Conservation (phyloP, 2,113 vertebrate species). For the Euleptes europaea region DNA sequence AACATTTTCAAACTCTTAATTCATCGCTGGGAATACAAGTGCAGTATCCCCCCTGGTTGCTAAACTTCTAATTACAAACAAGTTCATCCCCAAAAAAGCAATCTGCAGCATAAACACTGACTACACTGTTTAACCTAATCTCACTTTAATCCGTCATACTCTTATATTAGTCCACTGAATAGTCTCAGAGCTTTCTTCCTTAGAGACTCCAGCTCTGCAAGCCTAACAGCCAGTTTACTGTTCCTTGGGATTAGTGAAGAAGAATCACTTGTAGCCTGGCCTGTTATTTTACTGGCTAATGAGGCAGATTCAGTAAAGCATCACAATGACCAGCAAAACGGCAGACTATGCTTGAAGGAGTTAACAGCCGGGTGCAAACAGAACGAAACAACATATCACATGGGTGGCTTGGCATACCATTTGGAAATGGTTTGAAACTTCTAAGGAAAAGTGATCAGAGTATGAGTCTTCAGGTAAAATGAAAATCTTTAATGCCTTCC, state of each 20-base stretch:
- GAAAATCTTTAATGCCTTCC: neutral
- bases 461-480: neutral
- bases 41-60: no score
- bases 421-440: neutral
- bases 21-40: no score
- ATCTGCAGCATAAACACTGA: neutral
- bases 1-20: no score
- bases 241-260: neutral
- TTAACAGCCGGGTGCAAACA: neutral
- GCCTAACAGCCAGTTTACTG: neutral
- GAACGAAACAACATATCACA: neutral
- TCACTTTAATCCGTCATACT: neutral
- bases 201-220: neutral
- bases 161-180: neutral
- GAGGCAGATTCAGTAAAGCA: neutral
- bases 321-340: neutral
- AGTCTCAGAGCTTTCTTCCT: neutral
- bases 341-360: neutral
- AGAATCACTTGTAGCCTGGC: neutral
- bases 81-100: neutral
- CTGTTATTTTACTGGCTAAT: neutral
- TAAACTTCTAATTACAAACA: neutral
- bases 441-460: neutral
- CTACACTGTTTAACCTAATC: neutral
- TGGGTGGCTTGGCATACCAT: neutral